These are phyloP conservation scores for Deilephila porcellus DNA, from an alignment of 2,888 invertebrate genomes.

Conservation along the genomic window DNA sequence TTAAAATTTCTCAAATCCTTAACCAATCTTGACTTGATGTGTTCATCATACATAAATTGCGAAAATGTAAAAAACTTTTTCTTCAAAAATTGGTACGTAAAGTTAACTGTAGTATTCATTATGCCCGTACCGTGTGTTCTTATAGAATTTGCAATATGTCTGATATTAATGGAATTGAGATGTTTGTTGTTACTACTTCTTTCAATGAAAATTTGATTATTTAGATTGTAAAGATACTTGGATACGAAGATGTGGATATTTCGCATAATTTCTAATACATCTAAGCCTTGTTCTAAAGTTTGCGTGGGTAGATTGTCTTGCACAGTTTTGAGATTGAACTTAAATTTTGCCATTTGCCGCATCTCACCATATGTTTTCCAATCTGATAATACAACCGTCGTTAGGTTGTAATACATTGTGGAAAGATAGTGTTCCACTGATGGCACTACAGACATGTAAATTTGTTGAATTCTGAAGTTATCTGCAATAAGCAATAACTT, in stretches of 20 bases:
- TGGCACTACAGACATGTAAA: conserved; percentile 87
- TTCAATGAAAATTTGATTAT: conserved; percentile 98
- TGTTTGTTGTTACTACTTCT: conserved; percentile 95
- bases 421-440: conserved; percentile 95
- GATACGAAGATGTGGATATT: conserved; percentile 98
- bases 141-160: conserved; percentile 98
- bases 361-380: conserved; percentile 99
- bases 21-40: conserved; percentile 96
- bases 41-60: conserved; percentile 98
- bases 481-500: conserved; percentile 85
- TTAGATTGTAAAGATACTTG: conserved; percentile 97
- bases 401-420: conserved; percentile 97
- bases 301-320: conserved; percentile 98
- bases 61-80: conserved; percentile 97
- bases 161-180: conserved; percentile 97
- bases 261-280: conserved; percentile 98
- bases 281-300: conserved; percentile 97
- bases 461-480: conserved; percentile 82
- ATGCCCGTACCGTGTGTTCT: conserved; percentile 98
- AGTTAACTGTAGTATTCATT: conserved; percentile 97
- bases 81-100: conserved; percentile 96
- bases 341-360: conserved; percentile 95
- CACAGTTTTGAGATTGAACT: conserved; percentile 92
- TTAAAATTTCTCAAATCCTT: conserved; percentile 94
- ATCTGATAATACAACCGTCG: conserved; percentile 98